Evolutionary conservation across 2,888 invertebrate genomes (phyloP).

Genomic region (Harpalus rubripes): DNA sequence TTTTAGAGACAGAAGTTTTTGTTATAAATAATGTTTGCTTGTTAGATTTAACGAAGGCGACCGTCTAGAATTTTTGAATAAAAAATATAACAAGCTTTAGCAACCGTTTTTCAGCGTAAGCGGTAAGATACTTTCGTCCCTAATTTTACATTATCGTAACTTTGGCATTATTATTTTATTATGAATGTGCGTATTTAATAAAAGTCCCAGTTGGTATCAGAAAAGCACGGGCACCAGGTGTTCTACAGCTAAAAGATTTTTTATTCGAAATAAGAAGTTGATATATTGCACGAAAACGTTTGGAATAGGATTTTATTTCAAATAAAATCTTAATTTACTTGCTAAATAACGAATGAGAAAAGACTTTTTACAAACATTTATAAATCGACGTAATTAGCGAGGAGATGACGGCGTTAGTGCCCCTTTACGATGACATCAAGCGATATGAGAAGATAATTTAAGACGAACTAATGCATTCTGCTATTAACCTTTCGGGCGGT

Average conservation of each 20-base stretch:
- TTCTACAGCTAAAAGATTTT: slow-evolving; percentile 27
- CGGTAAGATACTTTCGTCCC: neutral
- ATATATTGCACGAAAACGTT: slow-evolving; percentile 22
- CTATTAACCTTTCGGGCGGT: slow-evolving; percentile 1
- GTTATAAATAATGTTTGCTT: neutral
- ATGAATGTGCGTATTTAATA: slow-evolving; percentile 37
- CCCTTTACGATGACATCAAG: neutral
- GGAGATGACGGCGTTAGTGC: neutral
- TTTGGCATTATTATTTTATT: slow-evolving; percentile 13
- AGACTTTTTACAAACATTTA: neutral
- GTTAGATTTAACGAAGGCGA: neutral
- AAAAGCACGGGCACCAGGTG: slow-evolving; percentile 28
- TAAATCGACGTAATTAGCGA: neutral
- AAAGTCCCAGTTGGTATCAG: slow-evolving; percentile 15
- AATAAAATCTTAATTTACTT: slow-evolving; percentile 26
- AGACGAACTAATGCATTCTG: neutral
- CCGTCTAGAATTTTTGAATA: neutral
- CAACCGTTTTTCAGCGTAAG: neutral
- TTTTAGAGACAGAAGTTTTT: neutral
- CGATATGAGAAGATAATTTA: neutral
- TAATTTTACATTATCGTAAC: neutral
- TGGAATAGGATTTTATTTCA: slow-evolving; percentile 10
- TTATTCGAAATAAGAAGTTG: slow-evolving; percentile 46
- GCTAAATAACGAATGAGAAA: neutral
- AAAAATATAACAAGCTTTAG: neutral